These are phyloP conservation scores for Porites cylindrica DNA, from an alignment of 92 coral and sea anemone species.

Conservation along the genomic window DNA sequence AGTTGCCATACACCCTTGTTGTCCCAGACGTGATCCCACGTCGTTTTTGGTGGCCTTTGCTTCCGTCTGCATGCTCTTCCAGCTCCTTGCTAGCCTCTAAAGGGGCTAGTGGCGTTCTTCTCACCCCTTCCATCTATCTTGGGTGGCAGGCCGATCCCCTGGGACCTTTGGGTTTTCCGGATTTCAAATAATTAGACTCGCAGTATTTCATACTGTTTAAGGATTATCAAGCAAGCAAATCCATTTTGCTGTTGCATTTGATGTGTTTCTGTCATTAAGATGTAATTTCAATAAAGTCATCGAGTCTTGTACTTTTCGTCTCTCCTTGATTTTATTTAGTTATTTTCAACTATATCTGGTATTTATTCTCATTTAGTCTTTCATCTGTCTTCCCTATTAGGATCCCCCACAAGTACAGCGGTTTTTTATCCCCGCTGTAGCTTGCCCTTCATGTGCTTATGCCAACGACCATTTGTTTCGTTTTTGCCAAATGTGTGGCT, in stretches of 20 bases:
- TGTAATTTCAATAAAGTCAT: slow-evolving; percentile 35
- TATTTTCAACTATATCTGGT: slow-evolving; percentile 10
- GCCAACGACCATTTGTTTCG: slow-evolving; percentile 63
- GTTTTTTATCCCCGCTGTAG: slow-evolving; percentile 48
- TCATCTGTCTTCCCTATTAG: slow-evolving; percentile 46
- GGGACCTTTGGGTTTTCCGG: slow-evolving; percentile 74
- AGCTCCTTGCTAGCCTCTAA: slow-evolving; percentile 43
- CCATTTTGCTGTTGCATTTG: slow-evolving; percentile 4
- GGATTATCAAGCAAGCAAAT: slow-evolving; percentile 6
- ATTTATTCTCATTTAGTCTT: slow-evolving; percentile 11
- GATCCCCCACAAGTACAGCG: slow-evolving; percentile 52
- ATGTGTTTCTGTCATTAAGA: slow-evolving; percentile 5
- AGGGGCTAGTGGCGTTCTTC: slow-evolving; percentile 51
- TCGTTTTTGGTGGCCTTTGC: slow-evolving; percentile 71
- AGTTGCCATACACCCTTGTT: slow-evolving; percentile 36
- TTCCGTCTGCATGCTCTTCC: slow-evolving; percentile 45
- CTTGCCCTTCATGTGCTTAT: slow-evolving; percentile 60
- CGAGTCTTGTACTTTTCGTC: background rate
- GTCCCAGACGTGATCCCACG: slow-evolving; percentile 72
- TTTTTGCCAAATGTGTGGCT: slow-evolving; percentile 69
- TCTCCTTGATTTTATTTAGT: background rate
- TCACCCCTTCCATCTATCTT: slow-evolving; percentile 50
- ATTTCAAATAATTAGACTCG: slow-evolving; percentile 18
- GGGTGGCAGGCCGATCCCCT: slow-evolving; percentile 51
- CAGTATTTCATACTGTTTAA: slow-evolving; percentile 7